Percentiles rank a stretch among this genome's conserved stretches.
These are phyloP conservation scores for Danio rerio DNA, from an alignment of 2,113 vertebrate species.

Conservation along the genomic window GRCz12tu NC_133188.1:1712501-1713000, in stretches of 20 bases:
- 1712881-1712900: conserved; percentile 84
- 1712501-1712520: conserved; percentile 48
- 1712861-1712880: conserved; percentile 91
- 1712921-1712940: conserved; percentile 86
- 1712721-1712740: not conserved
- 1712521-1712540: conserved; percentile 59
- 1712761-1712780: conserved; percentile 38
- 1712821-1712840: conserved; percentile 95
- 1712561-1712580: conserved; percentile 54
- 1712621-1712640: conserved; percentile 44
- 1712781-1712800: conserved; percentile 91
- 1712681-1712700: conserved; percentile 9
- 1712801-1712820: conserved; percentile 87
- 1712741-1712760: not conserved
- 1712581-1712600: conserved; percentile 53
- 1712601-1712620: conserved; percentile 50
- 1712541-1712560: conserved; percentile 51
- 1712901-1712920: conserved; percentile 89
- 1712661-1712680: not conserved
- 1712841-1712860: conserved; percentile 90
- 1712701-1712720: no score
- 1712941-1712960: conserved; percentile 89
- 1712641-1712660: not conserved
- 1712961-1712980: not conserved
- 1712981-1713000: not conserved